A percentile compares a stretch with the other conserved stretches of the same genome.
Evolutionary conservation across 1,140 invertebrate species (phyloP).

Genomic region (Tetranychus urticae): DNA sequence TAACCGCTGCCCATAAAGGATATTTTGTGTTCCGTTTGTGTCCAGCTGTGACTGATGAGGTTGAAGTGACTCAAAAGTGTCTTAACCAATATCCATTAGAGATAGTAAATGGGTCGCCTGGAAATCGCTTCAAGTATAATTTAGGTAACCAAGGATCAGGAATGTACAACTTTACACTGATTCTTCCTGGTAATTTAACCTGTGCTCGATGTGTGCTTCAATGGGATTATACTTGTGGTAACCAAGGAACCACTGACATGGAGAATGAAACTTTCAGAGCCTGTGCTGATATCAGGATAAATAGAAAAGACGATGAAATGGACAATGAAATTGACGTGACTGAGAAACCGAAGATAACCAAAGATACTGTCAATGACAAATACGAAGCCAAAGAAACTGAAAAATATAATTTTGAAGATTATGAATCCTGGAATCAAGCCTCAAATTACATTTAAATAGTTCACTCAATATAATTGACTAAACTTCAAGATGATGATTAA

Average conservation of each 20-base stretch:
- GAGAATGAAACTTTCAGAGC: conserved; percentile 57
- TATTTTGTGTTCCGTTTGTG: conserved; percentile 55
- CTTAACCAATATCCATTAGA: conserved; percentile 12
- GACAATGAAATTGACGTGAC: background rate
- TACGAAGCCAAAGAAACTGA: background rate
- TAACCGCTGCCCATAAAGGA: conserved; percentile 21
- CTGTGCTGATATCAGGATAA: conserved; percentile 54
- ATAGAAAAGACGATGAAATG: too few relatives aligned
- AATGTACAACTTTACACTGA: background rate
- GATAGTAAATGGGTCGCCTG: background rate
- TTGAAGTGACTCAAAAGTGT: conserved; percentile 22
- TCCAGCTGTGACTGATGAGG: conserved; percentile 20
- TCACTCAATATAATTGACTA: background rate
- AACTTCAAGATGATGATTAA: background rate
- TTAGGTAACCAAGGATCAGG: background rate
- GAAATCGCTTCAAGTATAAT: background rate
- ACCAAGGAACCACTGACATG: conserved; percentile 26
- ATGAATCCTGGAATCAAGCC: background rate
- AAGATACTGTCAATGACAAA: background rate
- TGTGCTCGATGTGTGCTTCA: conserved; percentile 19
- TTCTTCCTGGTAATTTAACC: conserved; percentile 13
- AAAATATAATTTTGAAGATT: background rate
- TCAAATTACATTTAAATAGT: background rate
- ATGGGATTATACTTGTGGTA: conserved; percentile 33
- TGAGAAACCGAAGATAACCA: background rate